phyloP scores from a whole-genome alignment of 2,888 invertebrate species.

The Pachycephus smyrnensis region DNA sequence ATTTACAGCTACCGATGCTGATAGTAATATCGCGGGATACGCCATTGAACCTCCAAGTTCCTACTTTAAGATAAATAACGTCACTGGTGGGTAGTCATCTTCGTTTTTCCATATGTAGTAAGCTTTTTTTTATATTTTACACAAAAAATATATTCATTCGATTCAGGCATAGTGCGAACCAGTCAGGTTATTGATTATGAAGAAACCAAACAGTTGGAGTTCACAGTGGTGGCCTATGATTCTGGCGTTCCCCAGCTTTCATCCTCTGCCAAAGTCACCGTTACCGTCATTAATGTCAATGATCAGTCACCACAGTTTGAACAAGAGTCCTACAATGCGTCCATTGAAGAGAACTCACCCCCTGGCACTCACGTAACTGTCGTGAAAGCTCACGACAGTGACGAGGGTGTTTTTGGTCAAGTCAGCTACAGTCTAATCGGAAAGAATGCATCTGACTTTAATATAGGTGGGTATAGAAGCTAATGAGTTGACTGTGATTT shows the following conservation, averaged over 20 bases:
- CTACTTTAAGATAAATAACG: slow-evolving; percentile 84
- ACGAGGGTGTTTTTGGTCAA: slow-evolving; percentile 82
- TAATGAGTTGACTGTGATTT: not conserved
- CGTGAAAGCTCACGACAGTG: slow-evolving; percentile 82
- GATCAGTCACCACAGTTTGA: slow-evolving; percentile 88
- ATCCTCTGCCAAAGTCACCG: slow-evolving; percentile 80
- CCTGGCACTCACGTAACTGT: slow-evolving; percentile 79
- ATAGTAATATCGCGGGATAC: slow-evolving; percentile 85
- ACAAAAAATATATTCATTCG: not conserved
- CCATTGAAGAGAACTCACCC: slow-evolving; percentile 81
- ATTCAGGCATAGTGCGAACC: slow-evolving; percentile 79
- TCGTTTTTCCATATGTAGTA: not conserved
- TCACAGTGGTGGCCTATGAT: slow-evolving; percentile 86
- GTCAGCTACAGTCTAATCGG: slow-evolving; percentile 84
- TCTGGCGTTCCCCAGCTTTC: slow-evolving; percentile 88
- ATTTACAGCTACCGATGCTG: slow-evolving; percentile 83
- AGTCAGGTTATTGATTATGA: slow-evolving; percentile 88
- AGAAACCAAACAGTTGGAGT: slow-evolving; percentile 78
- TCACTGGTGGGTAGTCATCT: slow-evolving; percentile 73
- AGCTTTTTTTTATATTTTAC: slow-evolving; percentile 20
- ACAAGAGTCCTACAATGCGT: slow-evolving; percentile 75
- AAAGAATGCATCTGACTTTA: slow-evolving; percentile 79
- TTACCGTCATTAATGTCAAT: slow-evolving; percentile 85
- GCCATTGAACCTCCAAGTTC: slow-evolving; percentile 77
- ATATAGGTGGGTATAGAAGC: slow-evolving; percentile 69